Evolutionary conservation across 2,888 invertebrate species (phyloP).

Genomic region (Polydrusus tereticollis): DNA sequence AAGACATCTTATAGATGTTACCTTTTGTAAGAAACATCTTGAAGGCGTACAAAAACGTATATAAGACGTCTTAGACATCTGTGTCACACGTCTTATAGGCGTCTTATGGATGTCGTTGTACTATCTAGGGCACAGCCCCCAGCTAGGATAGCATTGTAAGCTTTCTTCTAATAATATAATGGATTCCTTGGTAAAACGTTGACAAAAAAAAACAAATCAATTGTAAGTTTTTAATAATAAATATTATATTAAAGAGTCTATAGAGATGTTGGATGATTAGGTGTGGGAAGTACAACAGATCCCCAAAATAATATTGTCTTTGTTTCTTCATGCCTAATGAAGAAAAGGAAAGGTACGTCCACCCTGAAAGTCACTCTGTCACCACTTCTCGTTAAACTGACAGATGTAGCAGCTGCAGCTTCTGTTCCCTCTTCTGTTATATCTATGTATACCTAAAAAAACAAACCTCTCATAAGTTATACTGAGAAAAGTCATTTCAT

Average conservation of each 20-base stretch:
- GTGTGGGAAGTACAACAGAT: conserved; percentile 73
- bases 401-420: conserved; percentile 77
- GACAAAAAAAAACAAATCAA: background rate
- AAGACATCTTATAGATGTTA: too few relatives aligned
- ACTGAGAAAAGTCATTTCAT: background rate
- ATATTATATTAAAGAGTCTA: too few relatives aligned
- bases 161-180: too few relatives aligned
- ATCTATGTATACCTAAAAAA: conserved; percentile 48
- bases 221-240: background rate
- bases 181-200: too few relatives aligned
- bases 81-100: too few relatives aligned
- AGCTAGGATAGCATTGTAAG: too few relatives aligned
- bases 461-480: background rate
- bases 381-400: conserved; percentile 71
- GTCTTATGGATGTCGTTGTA: too few relatives aligned
- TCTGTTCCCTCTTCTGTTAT: conserved; percentile 71
- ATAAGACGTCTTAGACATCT: too few relatives aligned
- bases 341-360: conserved; percentile 81
- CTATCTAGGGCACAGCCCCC: too few relatives aligned
- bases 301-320: conserved; percentile 71
- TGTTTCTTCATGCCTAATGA: conserved; percentile 72
- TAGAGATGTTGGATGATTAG: conserved; percentile 51
- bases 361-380: conserved; percentile 70
- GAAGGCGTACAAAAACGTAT: too few relatives aligned
- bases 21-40: too few relatives aligned